Base-by-base conservation (phyloP, 2,888 invertebrate genomes). In the Melangyna quadrimaculata region DNA sequence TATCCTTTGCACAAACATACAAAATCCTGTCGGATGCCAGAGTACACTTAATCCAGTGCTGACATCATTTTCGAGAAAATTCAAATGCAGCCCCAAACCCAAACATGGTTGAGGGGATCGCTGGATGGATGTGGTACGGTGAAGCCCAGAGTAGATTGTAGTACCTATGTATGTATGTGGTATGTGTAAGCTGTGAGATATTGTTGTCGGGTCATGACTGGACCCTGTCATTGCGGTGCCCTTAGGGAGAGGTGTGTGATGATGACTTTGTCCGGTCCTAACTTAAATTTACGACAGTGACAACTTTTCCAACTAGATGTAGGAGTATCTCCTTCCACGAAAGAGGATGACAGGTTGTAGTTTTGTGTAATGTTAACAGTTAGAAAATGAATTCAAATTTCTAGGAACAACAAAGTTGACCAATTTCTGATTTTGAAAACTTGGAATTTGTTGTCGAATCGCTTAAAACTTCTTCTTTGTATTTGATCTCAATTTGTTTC, bases 1-100 rank as follows among this genome's bases (percentile, higher is more conserved):
- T 35, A 51, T 67, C 67, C 67, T 67, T 51, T 51, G 67, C 51
- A 67, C 67, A 48, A 51, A 51, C 32, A n/a, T n/a, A 40, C 10
- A 51, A 51, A 67, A 51, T 67, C 48, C 51, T 51, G 67, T 51
- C 48, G 48, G 67, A 35, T 51, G 67, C 35, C 51, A 67, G 32
- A 27, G 14, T n/a, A 55, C 69, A 69, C 48, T 75, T 59, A 51
- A 75, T 59, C 59, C 37, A 43, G 55, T 35, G 55, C 65, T 75
- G 75, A 67, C 67, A 75, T 75, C 57, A 57, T 67, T 67, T 67
- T 67, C 51, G 74, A 45, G 43, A 45, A 29, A 57, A 57, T 75
- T 74, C 43, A 55, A 74, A 74, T 74, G 55, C 40, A 43, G 19
- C 10, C 40, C 10, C 40, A 59, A 35, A n/a, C 51, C 19, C 51